A percentile compares a stretch with the other conserved stretches of the same genome.
Conservation (phyloP, 2,888 invertebrate species). For the Xanthostigma xanthostigma region DNA sequence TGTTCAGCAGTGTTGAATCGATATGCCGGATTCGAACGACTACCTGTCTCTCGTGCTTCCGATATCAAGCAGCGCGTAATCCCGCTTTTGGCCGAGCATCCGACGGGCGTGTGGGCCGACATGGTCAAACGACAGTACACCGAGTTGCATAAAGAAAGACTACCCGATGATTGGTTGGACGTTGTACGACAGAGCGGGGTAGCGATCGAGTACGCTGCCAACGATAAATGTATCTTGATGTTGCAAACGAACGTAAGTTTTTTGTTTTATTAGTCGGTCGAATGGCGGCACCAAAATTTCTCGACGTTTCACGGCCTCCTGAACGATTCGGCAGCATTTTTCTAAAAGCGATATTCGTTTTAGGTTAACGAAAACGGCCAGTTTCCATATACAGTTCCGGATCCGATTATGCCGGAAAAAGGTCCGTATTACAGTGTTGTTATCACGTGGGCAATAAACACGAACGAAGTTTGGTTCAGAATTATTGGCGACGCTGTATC, state of each 20-base stretch:
- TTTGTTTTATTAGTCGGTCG: background rate
- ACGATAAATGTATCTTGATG: slow-evolving; percentile 20
- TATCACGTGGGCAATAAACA: slow-evolving; percentile 43
- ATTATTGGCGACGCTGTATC: slow-evolving; percentile 48
- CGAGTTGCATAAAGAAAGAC: slow-evolving; percentile 38
- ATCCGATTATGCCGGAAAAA: background rate
- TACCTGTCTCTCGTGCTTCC: slow-evolving; percentile 20
- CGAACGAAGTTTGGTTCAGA: slow-evolving; percentile 49
- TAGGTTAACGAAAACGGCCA: too few relatives aligned
- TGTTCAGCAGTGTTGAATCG: slow-evolving; percentile 22
- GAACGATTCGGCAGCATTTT: too few relatives aligned
- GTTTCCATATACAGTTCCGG: background rate
- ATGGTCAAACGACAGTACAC: slow-evolving; percentile 41
- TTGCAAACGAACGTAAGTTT: background rate
- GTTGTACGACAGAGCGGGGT: slow-evolving; percentile 35
- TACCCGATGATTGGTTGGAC: slow-evolving; percentile 47
- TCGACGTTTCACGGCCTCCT: too few relatives aligned
- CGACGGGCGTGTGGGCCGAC: slow-evolving; percentile 42
- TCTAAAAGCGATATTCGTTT: too few relatives aligned
- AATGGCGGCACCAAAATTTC: too few relatives aligned
- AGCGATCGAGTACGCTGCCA: slow-evolving; percentile 33
- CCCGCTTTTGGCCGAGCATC: slow-evolving; percentile 31
- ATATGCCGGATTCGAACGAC: slow-evolving; percentile 22
- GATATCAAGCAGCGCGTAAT: slow-evolving; percentile 18
- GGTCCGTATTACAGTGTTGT: slow-evolving; percentile 36